A percentile compares a stretch with the other conserved stretches of the same genome.
These are phyloP conservation scores for Megaustenia siamemsis DNA, from an alignment of 2,888 invertebrate species.

Conservation along the genomic window DNA sequence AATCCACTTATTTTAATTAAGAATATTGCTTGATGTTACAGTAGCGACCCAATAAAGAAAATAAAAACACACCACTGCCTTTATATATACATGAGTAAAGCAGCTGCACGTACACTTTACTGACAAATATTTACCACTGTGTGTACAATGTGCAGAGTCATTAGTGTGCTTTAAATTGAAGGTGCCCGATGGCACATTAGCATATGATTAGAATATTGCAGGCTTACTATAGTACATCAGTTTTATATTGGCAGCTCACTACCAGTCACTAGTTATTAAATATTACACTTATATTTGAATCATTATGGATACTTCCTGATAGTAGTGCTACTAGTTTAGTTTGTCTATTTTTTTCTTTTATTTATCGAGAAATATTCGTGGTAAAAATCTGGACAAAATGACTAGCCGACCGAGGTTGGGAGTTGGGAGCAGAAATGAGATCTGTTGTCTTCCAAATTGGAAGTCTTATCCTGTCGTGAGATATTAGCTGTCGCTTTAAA, in stretches of 20 bases:
- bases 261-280: neutral
- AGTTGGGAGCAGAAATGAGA: too few relatives aligned
- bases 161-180: neutral
- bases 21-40: too few relatives aligned
- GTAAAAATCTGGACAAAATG: neutral
- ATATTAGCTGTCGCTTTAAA: too few relatives aligned
- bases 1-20: neutral
- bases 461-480: too few relatives aligned
- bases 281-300: neutral
- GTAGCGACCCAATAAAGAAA: neutral
- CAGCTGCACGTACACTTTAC: neutral
- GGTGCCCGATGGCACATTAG: conserved; percentile 7
- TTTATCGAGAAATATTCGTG: neutral
- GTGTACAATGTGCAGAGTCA: conserved; percentile 29
- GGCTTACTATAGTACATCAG: too few relatives aligned
- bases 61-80: neutral
- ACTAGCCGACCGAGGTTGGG: too few relatives aligned
- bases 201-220: too few relatives aligned
- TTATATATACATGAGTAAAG: neutral
- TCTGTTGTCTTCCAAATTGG: too few relatives aligned
- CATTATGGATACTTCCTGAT: too few relatives aligned
- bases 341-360: too few relatives aligned
- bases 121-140: neutral
- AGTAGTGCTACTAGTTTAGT: too few relatives aligned
- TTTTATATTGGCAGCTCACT: too few relatives aligned